Evolutionary conservation across 2,113 vertebrate genomes (phyloP).

Genomic region (Halichoerus grypus): DNA sequence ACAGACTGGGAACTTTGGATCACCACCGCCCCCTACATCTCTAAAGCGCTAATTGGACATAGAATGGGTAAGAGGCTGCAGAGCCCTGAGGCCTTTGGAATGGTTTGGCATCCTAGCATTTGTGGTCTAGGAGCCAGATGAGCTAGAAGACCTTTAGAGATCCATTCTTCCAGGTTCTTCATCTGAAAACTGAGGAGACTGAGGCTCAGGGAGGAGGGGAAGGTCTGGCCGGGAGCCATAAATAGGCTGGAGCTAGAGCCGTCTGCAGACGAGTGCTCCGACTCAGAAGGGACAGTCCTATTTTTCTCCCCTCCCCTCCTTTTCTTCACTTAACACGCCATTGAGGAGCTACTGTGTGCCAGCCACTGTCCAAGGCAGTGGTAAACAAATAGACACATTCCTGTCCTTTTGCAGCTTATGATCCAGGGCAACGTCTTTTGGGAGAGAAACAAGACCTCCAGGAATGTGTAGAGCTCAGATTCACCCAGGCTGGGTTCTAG

Average conservation of each 20-base stretch:
- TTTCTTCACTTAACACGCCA: neutral
- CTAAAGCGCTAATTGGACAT: neutral
- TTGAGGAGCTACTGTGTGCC: neutral
- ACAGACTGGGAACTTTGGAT: neutral
- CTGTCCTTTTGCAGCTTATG: neutral
- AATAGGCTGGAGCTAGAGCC: neutral
- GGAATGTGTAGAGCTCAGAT: neutral
- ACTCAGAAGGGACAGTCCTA: neutral
- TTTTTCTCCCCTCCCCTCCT: neutral
- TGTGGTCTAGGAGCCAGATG: slow-evolving; percentile 16
- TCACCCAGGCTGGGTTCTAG: neutral
- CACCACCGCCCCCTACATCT: neutral
- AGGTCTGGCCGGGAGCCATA: neutral
- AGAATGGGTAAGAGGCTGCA: neutral
- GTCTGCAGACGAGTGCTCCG: neutral
- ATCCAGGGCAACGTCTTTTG: neutral
- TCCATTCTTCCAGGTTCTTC: neutral
- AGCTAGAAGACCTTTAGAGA: neutral
- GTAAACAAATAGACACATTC: neutral
- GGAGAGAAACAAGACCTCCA: neutral
- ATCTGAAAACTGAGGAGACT: neutral
- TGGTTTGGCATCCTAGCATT: neutral
- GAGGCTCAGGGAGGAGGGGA: neutral
- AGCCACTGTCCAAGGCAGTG: neutral
- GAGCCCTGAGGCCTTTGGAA: neutral